phyloP scores from a whole-genome alignment of 2,113 vertebrate species.

The Scophthalmus maximus region DNA sequence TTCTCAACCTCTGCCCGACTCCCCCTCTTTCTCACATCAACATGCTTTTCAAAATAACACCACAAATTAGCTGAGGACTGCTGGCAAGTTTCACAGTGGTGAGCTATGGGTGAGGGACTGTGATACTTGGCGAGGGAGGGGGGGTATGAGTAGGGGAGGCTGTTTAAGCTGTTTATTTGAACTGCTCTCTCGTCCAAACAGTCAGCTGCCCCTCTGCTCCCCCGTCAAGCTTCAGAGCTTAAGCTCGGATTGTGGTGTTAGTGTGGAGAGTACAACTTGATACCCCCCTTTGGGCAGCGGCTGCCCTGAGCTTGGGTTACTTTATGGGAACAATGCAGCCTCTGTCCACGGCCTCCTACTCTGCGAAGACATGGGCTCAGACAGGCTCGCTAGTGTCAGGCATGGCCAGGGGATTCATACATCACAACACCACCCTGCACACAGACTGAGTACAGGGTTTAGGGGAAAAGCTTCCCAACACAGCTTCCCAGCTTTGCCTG shows the following conservation, averaged over 20 bases:
- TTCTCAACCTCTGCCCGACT: slow-evolving; percentile 36
- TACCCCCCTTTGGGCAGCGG: slow-evolving; percentile 76
- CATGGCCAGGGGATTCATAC: slow-evolving; percentile 75
- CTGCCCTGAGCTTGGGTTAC: slow-evolving; percentile 80
- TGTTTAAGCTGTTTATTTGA: slow-evolving; percentile 83
- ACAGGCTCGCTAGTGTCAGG: slow-evolving; percentile 77
- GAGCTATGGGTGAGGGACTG: slow-evolving; percentile 67
- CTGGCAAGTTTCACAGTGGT: slow-evolving; percentile 58
- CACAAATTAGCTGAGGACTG: slow-evolving; percentile 65
- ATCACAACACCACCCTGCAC: slow-evolving; percentile 71
- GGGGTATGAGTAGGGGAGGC: slow-evolving; percentile 57
- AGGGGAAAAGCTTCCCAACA: slow-evolving; percentile 67
- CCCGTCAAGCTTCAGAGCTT: slow-evolving; percentile 74
- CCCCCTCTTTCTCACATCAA: slow-evolving; percentile 48
- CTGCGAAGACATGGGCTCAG: slow-evolving; percentile 73
- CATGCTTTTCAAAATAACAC: slow-evolving; percentile 73
- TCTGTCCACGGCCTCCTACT: slow-evolving; percentile 78
- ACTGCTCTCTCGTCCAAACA: slow-evolving; percentile 77
- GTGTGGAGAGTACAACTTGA: slow-evolving; percentile 77
- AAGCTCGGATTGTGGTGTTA: slow-evolving; percentile 70
- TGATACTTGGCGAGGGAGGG: slow-evolving; percentile 54
- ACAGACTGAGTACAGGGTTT: slow-evolving; percentile 57
- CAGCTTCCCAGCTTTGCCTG: slow-evolving; percentile 63
- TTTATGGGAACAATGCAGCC: slow-evolving; percentile 79
- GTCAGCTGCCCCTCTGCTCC: slow-evolving; percentile 80